phyloP scores from a whole-genome alignment of 2,797 vertebrate genomes.

The Gadopsis marmoratus region DNA sequence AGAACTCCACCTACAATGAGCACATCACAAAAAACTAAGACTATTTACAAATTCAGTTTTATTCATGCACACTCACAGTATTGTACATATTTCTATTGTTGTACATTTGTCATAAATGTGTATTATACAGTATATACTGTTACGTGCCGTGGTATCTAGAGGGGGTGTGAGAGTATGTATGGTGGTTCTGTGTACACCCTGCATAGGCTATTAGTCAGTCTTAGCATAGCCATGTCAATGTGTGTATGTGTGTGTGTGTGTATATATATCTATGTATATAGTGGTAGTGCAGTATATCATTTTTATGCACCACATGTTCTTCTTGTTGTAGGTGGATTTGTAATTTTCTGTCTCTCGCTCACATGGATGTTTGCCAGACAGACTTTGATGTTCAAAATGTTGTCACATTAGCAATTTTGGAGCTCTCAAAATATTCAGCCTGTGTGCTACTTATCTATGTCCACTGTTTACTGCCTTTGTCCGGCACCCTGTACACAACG shows the following conservation, averaged over 20 bases:
- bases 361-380: neutral
- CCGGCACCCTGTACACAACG: neutral
- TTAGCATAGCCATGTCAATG: neutral
- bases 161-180: too few species aligned
- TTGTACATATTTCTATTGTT: neutral
- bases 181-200: too few species aligned
- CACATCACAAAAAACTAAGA: constrained; percentile 4
- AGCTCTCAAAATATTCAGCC: constrained; percentile 21
- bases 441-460: neutral
- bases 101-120: constrained; percentile 18
- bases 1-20: neutral
- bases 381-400: neutral
- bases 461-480: neutral
- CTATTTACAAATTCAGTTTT: neutral
- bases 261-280: neutral
- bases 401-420: constrained; percentile 26
- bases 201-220: neutral
- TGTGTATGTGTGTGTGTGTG: too few species aligned
- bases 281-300: neutral
- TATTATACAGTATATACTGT: constrained; percentile 9
- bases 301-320: neutral
- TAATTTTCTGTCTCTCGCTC: neutral
- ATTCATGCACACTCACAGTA: constrained; percentile 2
- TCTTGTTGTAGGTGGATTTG: neutral
- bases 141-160: too few species aligned